Evolutionary conservation across 37 sponge, comb jelly and placozoan species (phyloP), one percentile per base, ranked within the genome.

Genomic region (Halisarca cf. caerulea): DNA sequence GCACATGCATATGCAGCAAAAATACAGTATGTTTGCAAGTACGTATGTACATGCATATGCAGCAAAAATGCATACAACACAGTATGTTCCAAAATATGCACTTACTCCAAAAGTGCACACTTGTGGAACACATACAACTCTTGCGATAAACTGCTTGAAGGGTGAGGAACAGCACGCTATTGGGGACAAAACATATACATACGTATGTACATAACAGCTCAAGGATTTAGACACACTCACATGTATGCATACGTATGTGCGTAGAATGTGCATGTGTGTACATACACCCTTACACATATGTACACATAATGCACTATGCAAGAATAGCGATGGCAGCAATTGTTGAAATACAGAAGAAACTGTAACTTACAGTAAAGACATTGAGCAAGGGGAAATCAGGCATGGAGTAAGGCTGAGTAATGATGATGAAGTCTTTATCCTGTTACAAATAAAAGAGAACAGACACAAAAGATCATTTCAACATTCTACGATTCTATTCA

Each of bases 101-200:
- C 80, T 70, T 83, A 88, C 91, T 90, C 84, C 11, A 90, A 32
- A 0, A 97, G 83, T 9, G 89, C 82, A 87, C 91, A 90, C 70
- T 86, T 90, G 89, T 97, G 98, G 59, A 90, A 77, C 1, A 95
- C 80, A 80, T 85, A 97, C 81, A 97, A 88, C 80, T 97, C 93
- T 33, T 97, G 98, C 2, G 88, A 70, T 36, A 95, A 66, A 8
- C 87, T 88, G 33, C 80, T 47, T 0, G 81, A 85, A 14, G 82
- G 82, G 36, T 82, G 74, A 14, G 93, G 98, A 51, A 89, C 80
- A 21, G 88, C 94, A 37, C 89, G 71, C 96, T 95, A 30, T 0
- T 37, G 37, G 53, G 38, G 41, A 55, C n/a, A 71, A 5, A 9
- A 57, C 27, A 20, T 0, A 74, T 14, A 9, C 42, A 83, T 38